These are phyloP conservation scores for Vicugna pacos DNA, from an alignment of 2,113 vertebrate species.

Conservation along the genomic window DNA sequence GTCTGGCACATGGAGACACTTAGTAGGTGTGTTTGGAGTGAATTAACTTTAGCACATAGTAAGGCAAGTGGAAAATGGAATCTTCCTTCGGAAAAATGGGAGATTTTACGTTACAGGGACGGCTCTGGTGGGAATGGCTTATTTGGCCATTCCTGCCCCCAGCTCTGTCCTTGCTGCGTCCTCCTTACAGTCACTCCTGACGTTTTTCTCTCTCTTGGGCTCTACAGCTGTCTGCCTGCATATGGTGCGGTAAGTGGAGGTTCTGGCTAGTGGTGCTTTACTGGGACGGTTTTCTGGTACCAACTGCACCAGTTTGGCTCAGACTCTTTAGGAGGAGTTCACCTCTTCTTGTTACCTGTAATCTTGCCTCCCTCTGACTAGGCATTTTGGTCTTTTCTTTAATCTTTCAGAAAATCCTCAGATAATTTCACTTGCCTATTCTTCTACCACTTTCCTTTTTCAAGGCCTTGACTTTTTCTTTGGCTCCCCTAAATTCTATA, in stretches of 20 bases:
- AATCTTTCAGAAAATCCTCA: neutral
- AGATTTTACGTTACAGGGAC: neutral
- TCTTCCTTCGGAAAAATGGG: neutral
- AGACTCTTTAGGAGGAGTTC: neutral
- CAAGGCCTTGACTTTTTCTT: neutral
- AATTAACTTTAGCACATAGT: neutral
- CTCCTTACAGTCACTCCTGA: neutral
- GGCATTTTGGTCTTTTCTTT: neutral
- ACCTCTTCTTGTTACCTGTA: neutral
- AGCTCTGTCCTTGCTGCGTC: neutral
- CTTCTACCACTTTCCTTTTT: neutral
- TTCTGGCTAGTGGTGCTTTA: fast-evolving
- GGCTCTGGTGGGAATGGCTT: fast-evolving
- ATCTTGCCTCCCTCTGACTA: neutral
- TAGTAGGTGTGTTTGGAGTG: neutral
- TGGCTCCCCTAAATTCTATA: neutral
- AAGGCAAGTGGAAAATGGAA: neutral
- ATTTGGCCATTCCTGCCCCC: fast-evolving
- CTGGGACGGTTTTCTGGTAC: neutral
- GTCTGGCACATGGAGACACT: neutral
- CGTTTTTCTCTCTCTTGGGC: fast-evolving
- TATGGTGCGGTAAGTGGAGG: too few species aligned
- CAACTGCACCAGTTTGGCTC: neutral
- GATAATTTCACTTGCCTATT: neutral
- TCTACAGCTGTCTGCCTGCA: neutral